Evolutionary conservation across 2,888 invertebrate species (phyloP).

Genomic region (Helobdella robusta): DNA sequence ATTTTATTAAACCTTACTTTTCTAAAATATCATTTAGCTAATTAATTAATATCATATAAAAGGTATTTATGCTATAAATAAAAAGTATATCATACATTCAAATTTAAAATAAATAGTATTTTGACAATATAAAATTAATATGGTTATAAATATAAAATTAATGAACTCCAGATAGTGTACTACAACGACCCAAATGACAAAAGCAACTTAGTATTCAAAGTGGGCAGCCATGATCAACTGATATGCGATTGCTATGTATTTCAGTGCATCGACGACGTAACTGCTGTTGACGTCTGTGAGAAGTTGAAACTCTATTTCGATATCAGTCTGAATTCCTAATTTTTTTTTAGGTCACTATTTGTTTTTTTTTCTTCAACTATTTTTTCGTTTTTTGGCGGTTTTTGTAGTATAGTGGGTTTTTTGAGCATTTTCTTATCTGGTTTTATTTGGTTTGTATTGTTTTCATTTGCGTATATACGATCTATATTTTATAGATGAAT

Average conservation of each 20-base stretch:
- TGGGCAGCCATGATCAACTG: not conserved
- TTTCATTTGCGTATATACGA: too few species aligned
- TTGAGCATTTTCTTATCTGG: too few species aligned
- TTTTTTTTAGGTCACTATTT: too few species aligned
- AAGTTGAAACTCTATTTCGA: not conserved
- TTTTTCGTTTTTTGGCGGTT: too few species aligned
- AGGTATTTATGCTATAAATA: not conserved
- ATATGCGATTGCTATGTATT: constrained; percentile 9
- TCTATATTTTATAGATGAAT: too few species aligned
- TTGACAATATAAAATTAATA: too few species aligned
- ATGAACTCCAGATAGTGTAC: constrained; percentile 44
- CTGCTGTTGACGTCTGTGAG: constrained; percentile 15
- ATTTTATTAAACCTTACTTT: not conserved
- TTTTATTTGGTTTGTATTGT: too few species aligned
- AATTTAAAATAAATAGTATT: too few species aligned
- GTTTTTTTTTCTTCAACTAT: too few species aligned
- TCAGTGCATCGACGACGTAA: constrained; percentile 4
- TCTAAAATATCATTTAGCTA: not conserved
- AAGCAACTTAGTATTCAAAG: constrained; percentile 38
- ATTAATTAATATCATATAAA: not conserved
- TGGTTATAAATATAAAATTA: too few species aligned
- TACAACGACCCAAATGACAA: constrained; percentile 44
- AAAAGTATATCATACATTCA: too few species aligned
- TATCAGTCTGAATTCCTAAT: not conserved
- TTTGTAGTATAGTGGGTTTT: too few species aligned